Evolutionary conservation across 2,888 invertebrate species (phyloP), one percentile per base, ranked within the genome.

Genomic region (Aleiodes alternator): DNA sequence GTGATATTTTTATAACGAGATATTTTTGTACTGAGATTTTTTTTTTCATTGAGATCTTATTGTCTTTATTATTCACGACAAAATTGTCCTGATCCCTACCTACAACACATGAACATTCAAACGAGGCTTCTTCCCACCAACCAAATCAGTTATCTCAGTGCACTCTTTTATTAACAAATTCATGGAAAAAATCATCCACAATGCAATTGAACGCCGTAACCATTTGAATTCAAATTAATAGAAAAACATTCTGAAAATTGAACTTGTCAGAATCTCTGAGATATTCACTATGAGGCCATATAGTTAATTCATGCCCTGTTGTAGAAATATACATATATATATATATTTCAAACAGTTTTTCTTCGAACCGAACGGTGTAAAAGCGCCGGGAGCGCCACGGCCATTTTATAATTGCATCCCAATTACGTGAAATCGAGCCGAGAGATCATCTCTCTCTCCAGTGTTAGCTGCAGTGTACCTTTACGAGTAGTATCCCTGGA

Each of bases 321-420:
- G 16, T 23, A 14, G 51, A 59, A 75, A 23, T 23, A 23, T 23
- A 23, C n/a, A n/a, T 23, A 23, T 23, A 23, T 23, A 23, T 23
- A 23, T 2, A 23, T 72, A 75, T 71, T 75, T 57, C 80, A 73
- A 43, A 76, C 76, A 23, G 78, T 76, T 80, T 6, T 81, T 81
- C 81, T 77, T 78, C 79, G 80, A 80, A 80, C 77, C 77, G 77
- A 79, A 78, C 81, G 79, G 81, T 80, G 80, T 79, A 81, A 81
- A 81, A 80, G 80, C 77, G 80, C 79, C 79, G 80, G 80, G 77
- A 81, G 82, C 83, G 83, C 71, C 73, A 76, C 79, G 80, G 79
- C 80, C 79, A 79, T 83, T 84, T 85, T 83, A 86, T 85, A 83
- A 83, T 85, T 82, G 82, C 82, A 82, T 83, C 83, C 81, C 83